These are phyloP conservation scores for Natator depressus DNA, from an alignment of 2,113 vertebrate species.

Conservation along the genomic window DNA sequence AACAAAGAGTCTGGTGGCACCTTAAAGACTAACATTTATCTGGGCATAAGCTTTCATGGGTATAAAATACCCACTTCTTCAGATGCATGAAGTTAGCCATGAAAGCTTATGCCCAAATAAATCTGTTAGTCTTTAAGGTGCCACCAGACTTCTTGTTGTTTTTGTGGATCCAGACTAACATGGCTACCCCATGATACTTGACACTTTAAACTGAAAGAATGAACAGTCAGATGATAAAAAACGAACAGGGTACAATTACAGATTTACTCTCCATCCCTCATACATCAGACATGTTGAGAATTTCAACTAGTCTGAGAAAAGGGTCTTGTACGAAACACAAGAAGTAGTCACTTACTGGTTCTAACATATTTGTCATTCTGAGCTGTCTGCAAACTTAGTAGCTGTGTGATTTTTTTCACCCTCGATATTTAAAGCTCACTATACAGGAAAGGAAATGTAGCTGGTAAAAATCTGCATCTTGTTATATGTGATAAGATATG, in stretches of 20 bases:
- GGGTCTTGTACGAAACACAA: neutral
- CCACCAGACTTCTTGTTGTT: too few relatives aligned
- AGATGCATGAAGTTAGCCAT: too few relatives aligned
- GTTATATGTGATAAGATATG: neutral
- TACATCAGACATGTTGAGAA: rapidly evolving
- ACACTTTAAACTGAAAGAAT: neutral
- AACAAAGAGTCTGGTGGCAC: too few relatives aligned
- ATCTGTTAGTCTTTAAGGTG: too few relatives aligned
- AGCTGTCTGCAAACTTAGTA: neutral
- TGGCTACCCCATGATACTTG: too few relatives aligned
- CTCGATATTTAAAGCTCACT: neutral
- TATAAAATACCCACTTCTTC: too few relatives aligned
- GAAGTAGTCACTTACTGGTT: neutral
- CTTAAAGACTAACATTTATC: too few relatives aligned
- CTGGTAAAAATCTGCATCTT: neutral
- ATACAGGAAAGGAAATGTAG: neutral
- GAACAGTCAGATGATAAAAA: neutral
- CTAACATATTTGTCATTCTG: neutral
- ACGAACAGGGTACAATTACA: neutral
- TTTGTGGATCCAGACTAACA: too few relatives aligned
- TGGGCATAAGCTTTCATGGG: too few relatives aligned
- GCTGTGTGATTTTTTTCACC: neutral
- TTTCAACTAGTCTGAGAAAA: neutral
- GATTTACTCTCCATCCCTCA: neutral
- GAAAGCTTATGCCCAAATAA: too few relatives aligned